phyloP scores from a whole-genome alignment of 53 echinoderm and acorn worm genomes.

The Mesocentrotus franciscanus region DNA sequence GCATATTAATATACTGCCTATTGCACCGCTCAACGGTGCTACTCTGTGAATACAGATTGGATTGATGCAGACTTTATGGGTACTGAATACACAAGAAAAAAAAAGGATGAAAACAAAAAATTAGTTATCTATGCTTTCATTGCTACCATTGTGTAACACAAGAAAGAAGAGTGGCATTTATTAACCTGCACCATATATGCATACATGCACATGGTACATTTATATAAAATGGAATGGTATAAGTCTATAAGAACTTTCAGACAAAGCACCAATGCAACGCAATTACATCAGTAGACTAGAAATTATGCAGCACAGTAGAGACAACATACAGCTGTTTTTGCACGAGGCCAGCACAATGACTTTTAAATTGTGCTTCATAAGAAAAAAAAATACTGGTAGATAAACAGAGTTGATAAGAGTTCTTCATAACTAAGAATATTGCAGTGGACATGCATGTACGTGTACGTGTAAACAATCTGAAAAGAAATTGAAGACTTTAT shows the following conservation, averaged over 20 bases:
- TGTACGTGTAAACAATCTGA: not conserved
- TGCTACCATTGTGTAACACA: conserved; percentile 9
- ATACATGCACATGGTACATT: not conserved
- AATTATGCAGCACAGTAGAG: not conserved
- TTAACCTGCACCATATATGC: conserved; percentile 44
- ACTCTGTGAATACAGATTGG: conserved; percentile 10
- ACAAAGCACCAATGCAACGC: conserved; percentile 34
- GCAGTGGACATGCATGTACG: not conserved
- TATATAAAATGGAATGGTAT: conserved; percentile 40
- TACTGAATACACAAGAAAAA: conserved; percentile 29
- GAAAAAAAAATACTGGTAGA: conserved; percentile 17
- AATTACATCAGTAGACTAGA: not conserved
- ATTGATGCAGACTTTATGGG: conserved; percentile 17
- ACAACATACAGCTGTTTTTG: not conserved
- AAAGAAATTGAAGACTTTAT: not conserved
- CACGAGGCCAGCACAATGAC: not conserved
- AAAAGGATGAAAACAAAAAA: conserved; percentile 14
- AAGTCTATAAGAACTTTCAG: conserved; percentile 51
- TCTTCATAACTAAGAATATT: not conserved
- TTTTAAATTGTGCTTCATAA: not conserved
- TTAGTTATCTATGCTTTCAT: not conserved
- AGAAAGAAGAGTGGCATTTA: conserved; percentile 44
- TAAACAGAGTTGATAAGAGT: not conserved
- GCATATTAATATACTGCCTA: not conserved
- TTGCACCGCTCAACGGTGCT: conserved; percentile 39